These are phyloP conservation scores for Thunnus maccoyii DNA, from an alignment of 2,113 vertebrate species.

Conservation along the genomic window DNA sequence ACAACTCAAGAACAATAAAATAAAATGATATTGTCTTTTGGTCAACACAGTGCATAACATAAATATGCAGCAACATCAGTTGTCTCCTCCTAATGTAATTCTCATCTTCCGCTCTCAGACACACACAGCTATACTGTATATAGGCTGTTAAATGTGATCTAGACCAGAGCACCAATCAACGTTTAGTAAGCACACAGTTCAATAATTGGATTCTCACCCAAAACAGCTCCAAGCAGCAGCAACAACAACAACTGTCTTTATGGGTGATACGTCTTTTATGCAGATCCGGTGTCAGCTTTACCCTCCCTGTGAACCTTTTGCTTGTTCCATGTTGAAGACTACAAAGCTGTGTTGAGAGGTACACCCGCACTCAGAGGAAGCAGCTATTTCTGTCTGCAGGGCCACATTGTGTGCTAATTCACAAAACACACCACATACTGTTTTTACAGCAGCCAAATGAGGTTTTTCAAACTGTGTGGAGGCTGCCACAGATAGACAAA, in stretches of 20 bases:
- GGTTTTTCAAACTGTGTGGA: constrained; percentile 12
- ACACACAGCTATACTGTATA: not conserved
- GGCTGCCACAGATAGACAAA: constrained; percentile 20
- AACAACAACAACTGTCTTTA: constrained; percentile 29
- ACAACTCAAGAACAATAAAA: not conserved
- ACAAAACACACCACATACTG: constrained; percentile 26
- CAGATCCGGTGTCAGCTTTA: constrained; percentile 50
- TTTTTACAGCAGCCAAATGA: constrained; percentile 40
- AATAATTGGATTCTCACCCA: constrained; percentile 24
- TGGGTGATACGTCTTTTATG: constrained; percentile 45
- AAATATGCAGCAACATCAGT: constrained; percentile 17
- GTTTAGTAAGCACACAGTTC: constrained; percentile 28
- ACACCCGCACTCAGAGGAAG: constrained; percentile 33
- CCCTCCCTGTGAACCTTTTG: constrained; percentile 57
- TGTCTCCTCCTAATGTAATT: constrained; percentile 17
- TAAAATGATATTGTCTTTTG: not conserved
- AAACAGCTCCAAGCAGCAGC: constrained; percentile 20
- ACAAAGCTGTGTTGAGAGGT: constrained; percentile 32
- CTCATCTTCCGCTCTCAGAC: not conserved
- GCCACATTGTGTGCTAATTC: constrained; percentile 53
- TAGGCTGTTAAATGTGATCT: constrained; percentile 12
- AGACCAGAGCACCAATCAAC: constrained; percentile 19
- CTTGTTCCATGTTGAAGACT: constrained; percentile 25
- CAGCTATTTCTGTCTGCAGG: constrained; percentile 55
- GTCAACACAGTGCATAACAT: not conserved